A percentile compares a stretch with the other conserved stretches of the same genome.
Conservation (phyloP, 2,888 invertebrate genomes). For the Drosophila affinis region DNA sequence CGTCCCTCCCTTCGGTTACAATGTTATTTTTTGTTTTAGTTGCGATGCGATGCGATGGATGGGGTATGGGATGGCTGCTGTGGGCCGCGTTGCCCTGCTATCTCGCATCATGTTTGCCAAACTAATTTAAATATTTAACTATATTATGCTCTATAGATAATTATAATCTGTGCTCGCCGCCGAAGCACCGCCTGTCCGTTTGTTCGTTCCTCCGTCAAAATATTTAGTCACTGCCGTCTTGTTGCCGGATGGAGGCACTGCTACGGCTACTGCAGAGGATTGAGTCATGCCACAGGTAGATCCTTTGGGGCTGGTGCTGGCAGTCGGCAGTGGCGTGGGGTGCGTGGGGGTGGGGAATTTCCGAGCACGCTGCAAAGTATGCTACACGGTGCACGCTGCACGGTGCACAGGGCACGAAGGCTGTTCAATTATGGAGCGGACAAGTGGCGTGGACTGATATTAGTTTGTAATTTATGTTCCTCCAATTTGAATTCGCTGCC, state of each 20-base stretch:
- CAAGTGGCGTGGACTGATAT: conserved; percentile 22
- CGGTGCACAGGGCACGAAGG: not conserved
- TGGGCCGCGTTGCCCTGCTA: conserved; percentile 19
- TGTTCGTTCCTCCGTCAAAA: conserved; percentile 1
- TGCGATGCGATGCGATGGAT: not conserved
- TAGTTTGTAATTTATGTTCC: conserved; percentile 27
- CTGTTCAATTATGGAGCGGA: conserved; percentile 19
- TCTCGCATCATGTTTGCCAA: conserved; percentile 51
- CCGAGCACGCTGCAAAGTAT: conserved; percentile 30
- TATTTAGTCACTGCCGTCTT: conserved; percentile 12
- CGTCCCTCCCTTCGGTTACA: conserved; percentile 25
- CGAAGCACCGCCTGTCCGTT: not conserved
- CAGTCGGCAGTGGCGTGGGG: too few relatives aligned
- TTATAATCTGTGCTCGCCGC: conserved; percentile 23
- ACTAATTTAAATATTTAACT: conserved; percentile 37
- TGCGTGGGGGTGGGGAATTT: conserved; percentile 7
- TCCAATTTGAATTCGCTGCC: conserved; percentile 35
- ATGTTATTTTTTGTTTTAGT: conserved; percentile 38
- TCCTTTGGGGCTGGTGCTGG: not conserved
- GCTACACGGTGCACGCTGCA: not conserved
- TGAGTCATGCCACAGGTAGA: not conserved
- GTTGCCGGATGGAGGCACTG: not conserved
- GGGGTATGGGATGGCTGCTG: not conserved
- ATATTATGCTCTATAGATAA: conserved; percentile 47
- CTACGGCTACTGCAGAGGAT: conserved; percentile 14